Evolutionary conservation across 2,888 invertebrate genomes (phyloP), one percentile per base, ranked within the genome.

Genomic region (Volucella zonaria): DNA sequence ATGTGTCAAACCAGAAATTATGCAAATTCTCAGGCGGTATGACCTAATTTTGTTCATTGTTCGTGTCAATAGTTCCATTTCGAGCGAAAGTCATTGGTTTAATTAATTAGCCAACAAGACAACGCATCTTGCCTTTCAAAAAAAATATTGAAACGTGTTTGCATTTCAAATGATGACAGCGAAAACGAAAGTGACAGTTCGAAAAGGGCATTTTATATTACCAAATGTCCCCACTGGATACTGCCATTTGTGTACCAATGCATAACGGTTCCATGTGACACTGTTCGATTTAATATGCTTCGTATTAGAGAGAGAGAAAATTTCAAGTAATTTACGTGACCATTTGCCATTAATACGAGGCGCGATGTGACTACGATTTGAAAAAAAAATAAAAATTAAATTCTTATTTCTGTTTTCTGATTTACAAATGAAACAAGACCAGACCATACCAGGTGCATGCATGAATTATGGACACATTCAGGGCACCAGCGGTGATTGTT

Each of bases 181-280:
- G 66, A 83, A 83, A 83, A 70, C 54, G 82, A 83, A 83, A 83
- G 82, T 83, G 79, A 77, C 82, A 77, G 49, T 54, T 49, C 54
- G 12, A 31, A 68, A 47, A 49, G 12, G 18, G 49, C 78, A 74
- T 58, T 52, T 18, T 68, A 47, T 68, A 67, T 54, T 74, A 54
- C 6, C 31, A 6, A 31, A 6, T 31, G 31, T 6, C 31, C 31
- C 31, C 31, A 67, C 66, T n/a, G 14, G 12, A 52, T 43, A 31
- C 38, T 77, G 61, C 45, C 61, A 61, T 67, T 80, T 62, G 43
- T 49, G 43, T 61, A 68, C 14, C 40, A 59, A 18, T 70, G 59
- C 23, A 11, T 31, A 45, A 59, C 71, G 71, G 42, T 59, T 31
- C 31, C 31, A 31, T 6, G n/a, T 31, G 31, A 71, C 73, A 42